Evolutionary conservation across 2,888 invertebrate genomes (phyloP).

Genomic region (Phorcus lineatus): DNA sequence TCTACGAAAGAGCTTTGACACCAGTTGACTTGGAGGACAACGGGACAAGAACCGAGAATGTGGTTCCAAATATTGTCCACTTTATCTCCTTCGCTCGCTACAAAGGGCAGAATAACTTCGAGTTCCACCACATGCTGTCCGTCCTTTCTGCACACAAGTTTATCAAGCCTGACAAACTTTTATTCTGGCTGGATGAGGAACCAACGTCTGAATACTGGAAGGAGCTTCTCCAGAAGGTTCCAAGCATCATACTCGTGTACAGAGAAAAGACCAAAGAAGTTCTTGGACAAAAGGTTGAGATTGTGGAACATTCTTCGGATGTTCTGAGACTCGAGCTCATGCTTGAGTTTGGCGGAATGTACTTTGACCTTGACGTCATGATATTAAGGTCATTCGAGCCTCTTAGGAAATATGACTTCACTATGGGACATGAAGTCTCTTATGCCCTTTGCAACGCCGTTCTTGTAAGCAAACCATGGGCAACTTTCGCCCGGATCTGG

Average conservation of each 20-base stretch:
- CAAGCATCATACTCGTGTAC: not conserved
- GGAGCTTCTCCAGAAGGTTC: not conserved
- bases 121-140: conserved; percentile 44
- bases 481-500: conserved; percentile 47
- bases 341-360: conserved; percentile 50
- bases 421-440: conserved; percentile 44
- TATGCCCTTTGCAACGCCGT: conserved; percentile 41
- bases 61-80: conserved; percentile 52
- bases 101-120: not conserved
- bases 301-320: conserved; percentile 47
- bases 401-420: conserved; percentile 42
- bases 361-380: conserved; percentile 51
- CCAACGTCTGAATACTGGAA: conserved; percentile 45
- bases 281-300: not conserved
- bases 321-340: conserved; percentile 46
- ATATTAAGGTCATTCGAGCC: conserved; percentile 41
- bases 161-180: conserved; percentile 43
- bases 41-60: not conserved
- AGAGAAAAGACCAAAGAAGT: not conserved
- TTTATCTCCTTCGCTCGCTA: conserved; percentile 44
- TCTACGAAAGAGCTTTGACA: too few relatives aligned
- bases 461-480: conserved; percentile 37
- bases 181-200: conserved; percentile 40
- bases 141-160: conserved; percentile 44
- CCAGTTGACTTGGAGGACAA: too few relatives aligned